A percentile compares a stretch with the other conserved stretches of the same genome.
These are phyloP conservation scores for Phragmatobia fuliginosa DNA, from an alignment of 2,888 invertebrate genomes.

Conservation along the genomic window DNA sequence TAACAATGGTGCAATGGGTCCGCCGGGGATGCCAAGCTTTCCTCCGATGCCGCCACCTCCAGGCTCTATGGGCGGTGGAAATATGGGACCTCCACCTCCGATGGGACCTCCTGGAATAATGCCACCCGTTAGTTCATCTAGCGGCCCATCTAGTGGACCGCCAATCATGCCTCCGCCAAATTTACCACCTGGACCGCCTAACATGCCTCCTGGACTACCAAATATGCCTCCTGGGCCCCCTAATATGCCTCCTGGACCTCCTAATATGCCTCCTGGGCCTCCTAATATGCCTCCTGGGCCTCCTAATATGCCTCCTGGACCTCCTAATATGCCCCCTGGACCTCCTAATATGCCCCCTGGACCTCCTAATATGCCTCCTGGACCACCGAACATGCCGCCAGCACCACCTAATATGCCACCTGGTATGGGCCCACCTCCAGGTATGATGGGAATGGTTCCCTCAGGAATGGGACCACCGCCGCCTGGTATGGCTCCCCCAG, in stretches of 20 bases:
- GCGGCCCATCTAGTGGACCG: slow-evolving; percentile 52
- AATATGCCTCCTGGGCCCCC: slow-evolving; percentile 51
- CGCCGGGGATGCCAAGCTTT: slow-evolving; percentile 70
- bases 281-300: slow-evolving; percentile 53
- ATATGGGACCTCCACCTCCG: slow-evolving; percentile 56
- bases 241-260: slow-evolving; percentile 38
- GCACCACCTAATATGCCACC: slow-evolving; percentile 43
- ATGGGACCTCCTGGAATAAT: slow-evolving; percentile 72
- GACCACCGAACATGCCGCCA: slow-evolving; percentile 47
- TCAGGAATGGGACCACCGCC: slow-evolving; percentile 69
- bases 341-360: slow-evolving; percentile 64
- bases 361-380: slow-evolving; percentile 38
- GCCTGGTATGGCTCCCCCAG: slow-evolving; percentile 59
- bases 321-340: slow-evolving; percentile 44
- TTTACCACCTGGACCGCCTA: slow-evolving; percentile 38
- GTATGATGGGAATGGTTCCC: slow-evolving; percentile 67
- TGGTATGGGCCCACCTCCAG: slow-evolving; percentile 43
- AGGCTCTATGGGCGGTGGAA: slow-evolving; percentile 62
- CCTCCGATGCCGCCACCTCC: slow-evolving; percentile 74
- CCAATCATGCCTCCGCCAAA: slow-evolving; percentile 31
- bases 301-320: slow-evolving; percentile 50
- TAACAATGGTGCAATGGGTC: slow-evolving; percentile 69
- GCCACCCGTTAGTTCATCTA: slow-evolving; percentile 63
- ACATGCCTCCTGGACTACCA: slow-evolving; percentile 56
- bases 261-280: slow-evolving; percentile 40